Conservation (phyloP, 30 jellyfish, hydroid and myxozoan species). For the Aurelia coerulea region DNA sequence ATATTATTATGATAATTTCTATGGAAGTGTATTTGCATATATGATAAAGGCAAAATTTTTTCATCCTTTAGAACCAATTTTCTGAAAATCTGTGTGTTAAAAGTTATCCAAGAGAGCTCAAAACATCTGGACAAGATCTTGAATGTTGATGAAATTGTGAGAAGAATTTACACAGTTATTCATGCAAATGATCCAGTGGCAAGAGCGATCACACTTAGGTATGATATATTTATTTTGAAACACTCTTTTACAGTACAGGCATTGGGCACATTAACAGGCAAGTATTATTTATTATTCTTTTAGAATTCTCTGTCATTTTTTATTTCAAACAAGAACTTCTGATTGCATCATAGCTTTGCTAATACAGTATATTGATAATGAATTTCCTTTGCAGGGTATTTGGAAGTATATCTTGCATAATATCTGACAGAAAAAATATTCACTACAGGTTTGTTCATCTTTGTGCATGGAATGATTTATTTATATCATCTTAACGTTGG, state of each 20-base stretch:
- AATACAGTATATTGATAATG: no score
- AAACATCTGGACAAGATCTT: conserved; percentile 92
- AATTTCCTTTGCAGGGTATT: conserved; percentile 71
- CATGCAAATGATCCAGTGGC: conserved; percentile 99
- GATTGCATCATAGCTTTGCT: no score
- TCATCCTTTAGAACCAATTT: conserved; percentile 80
- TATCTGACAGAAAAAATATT: conserved; percentile 87
- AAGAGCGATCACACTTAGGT: conserved; percentile 97
- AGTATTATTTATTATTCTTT: no score
- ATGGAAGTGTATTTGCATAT: no score
- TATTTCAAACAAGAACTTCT: no score
- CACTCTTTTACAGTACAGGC: no score
- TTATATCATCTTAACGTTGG: no score
- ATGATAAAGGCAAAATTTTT: neutral
- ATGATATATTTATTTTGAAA: neutral
- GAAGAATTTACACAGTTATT: conserved; percentile 82
- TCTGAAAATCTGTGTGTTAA: conserved; percentile 93
- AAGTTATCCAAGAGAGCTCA: conserved; percentile 91
- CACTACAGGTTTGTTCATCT: conserved; percentile 87
- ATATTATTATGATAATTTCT: no score
- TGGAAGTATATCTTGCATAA: conserved; percentile 90
- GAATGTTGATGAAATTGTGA: conserved; percentile 93
- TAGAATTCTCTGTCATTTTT: neutral
- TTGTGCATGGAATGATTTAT: no score
- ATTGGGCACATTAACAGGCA: no score